Evolutionary conservation across 2,113 vertebrate genomes (phyloP), one percentile per base, ranked within the genome.

Genomic region (Platichthys flesus): DNA sequence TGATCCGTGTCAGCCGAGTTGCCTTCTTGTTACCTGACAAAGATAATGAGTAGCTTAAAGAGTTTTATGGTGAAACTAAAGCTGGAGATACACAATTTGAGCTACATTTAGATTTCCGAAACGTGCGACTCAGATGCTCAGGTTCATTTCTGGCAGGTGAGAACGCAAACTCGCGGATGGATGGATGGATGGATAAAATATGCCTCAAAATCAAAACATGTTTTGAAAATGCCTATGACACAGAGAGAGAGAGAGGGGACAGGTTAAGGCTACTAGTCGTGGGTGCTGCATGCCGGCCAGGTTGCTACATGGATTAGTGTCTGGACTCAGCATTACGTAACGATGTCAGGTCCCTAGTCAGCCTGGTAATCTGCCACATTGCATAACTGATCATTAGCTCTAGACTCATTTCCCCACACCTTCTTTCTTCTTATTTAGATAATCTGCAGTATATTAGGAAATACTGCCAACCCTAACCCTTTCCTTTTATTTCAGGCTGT

Each of bases 241-340:
- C 15, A 51, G 16, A 16, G 45, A 47, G 45, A 47, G 15, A 49
- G 47, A 51, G 47, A 18, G 59, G 70, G 51, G 18, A 54, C 45
- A 63, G 76, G 76, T 88, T 68, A 24, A 65, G 28, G 57, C 55
- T 51, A 20, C 40, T 4, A 20, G 56, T 82, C 65, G 23, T 72
- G 54, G 14, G 26, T 76, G 61, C 45, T 62, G 40, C 60, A 40
- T 35, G 65, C 4, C 12, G 6, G 63, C 65, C 86, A 82, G 85
- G 82, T 83, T 49, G 7, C 80, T 63, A 7, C 73, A 83, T 90
- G 84, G 90, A 91, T 91, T 91, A 92, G 47, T 54, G 87, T 85
- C 86, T 86, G 80, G 73, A 76, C 75, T 80, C 68, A 54, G 73
- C 63, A 37, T 91, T 90, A 91, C 74, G 81, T 58, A 93, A 91